Base-by-base conservation (phyloP, 2,888 invertebrate species). In the Yponomeuta evonymella region DNA sequence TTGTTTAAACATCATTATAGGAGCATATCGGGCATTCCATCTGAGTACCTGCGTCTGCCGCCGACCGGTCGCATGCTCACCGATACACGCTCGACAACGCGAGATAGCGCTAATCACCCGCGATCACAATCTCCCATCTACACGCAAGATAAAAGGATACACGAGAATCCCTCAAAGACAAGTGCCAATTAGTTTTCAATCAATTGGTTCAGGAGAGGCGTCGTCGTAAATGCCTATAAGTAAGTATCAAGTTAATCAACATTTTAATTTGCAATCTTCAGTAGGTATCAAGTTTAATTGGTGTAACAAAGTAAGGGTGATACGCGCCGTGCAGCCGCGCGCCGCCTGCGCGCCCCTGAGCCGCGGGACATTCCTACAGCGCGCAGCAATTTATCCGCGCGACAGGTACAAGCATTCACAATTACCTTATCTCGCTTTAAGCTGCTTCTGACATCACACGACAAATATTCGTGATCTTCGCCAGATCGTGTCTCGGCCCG, bases 1-100 rank as follows among this genome's bases (percentile, higher is more conserved):
- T 91, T 92, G 91, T 91, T 90, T 91, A 88, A 91, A 90, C 92
- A 90, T 92, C 91, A 91, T 92, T 90, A 92, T 90, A 90, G 88
- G 81, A 85, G 84, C 88, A 86, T 92, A 91, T 92, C 91, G 81
- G 81, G 79, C 86, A 91, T 92, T 89, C 91, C 90, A 91, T 88
- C 89, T 84, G 78, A 74, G 83, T 88, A 87, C 85, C 86, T 86
- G 85, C 78, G 76, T 76, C 75, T 76, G 76, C 72, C 70, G 63
- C 71, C 67, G n/a, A 11, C 36, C 67, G 33, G 67, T 30, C 23
- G 10, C 64, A 64, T 64, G 23, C 64, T 58, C 9, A 43, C 51
- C 51, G 51, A 58, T 58, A 58, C 51, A 58, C 51, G 15, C 51
- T 58, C 51, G 4, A 58, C 51, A 58, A 3, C 51, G 43, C 15